Conservation (phyloP, 2,888 invertebrate genomes). For the Lepidocyrtinus sp. region DNA sequence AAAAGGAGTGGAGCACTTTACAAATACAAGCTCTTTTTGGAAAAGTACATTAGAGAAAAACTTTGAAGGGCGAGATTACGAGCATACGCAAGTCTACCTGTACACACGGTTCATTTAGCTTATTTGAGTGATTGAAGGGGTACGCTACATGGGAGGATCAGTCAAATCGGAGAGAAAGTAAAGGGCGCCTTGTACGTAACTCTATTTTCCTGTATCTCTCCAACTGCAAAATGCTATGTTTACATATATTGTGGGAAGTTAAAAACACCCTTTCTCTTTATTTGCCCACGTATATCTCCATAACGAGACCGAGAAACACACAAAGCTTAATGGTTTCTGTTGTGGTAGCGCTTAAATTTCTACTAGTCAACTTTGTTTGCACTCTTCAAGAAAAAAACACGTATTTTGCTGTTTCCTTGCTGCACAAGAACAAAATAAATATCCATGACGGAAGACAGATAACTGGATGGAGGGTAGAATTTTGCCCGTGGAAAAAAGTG, state of each 20-base stretch:
- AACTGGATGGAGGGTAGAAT: constrained; percentile 19
- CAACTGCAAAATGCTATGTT: background rate
- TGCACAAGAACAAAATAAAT: background rate
- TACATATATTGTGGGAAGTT: background rate
- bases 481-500: constrained; percentile 15
- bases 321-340: background rate
- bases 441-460: background rate
- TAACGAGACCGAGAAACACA: background rate
- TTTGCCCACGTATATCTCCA: background rate
- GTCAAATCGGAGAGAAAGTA: background rate
- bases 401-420: background rate
- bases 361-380: background rate
- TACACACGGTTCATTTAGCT: background rate
- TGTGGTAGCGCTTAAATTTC: background rate
- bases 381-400: background rate
- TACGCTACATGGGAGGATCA: background rate
- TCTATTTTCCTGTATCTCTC: background rate
- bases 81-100: too few relatives aligned
- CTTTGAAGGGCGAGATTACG: too few relatives aligned
- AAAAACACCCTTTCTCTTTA: background rate
- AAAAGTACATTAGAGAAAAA: background rate
- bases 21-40: background rate
- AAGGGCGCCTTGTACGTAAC: background rate
- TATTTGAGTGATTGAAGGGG: background rate
- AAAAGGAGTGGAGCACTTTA: background rate